Evolutionary conservation across 2,888 invertebrate genomes (phyloP).

Genomic region (Heteromyza rotundicornis): DNA sequence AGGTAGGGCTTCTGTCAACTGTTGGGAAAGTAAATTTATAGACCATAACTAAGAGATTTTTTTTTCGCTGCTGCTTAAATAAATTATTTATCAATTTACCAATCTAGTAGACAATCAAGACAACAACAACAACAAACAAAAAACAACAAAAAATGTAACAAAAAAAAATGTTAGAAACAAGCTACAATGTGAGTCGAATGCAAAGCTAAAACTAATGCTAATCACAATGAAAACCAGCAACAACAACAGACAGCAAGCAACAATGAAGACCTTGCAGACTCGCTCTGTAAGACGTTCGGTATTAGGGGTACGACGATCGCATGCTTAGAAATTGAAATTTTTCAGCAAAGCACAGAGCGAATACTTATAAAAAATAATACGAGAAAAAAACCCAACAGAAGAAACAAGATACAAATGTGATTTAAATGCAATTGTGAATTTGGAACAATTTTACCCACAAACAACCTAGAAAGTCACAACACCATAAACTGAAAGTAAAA

Average conservation of each 20-base stretch:
- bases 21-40: neutral
- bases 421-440: conserved; percentile 43
- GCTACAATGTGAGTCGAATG: too few species aligned
- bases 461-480: conserved; percentile 49
- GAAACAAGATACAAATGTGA: conserved; percentile 33
- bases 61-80: neutral
- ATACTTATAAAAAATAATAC: too few species aligned
- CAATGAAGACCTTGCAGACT: neutral
- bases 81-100: conserved; percentile 1
- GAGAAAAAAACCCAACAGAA: too few species aligned
- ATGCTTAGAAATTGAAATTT: conserved; percentile 12
- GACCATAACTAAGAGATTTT: conserved; percentile 1
- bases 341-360: conserved; percentile 10
- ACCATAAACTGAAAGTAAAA: conserved; percentile 43
- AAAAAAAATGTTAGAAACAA: too few species aligned
- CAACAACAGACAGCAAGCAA: conserved; percentile 18
- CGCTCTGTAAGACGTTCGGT: neutral
- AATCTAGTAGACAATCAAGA: neutral
- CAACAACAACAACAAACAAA: neutral
- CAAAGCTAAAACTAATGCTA: neutral
- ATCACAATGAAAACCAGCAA: conserved; percentile 25
- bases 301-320: neutral
- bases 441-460: conserved; percentile 43
- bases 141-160: neutral
- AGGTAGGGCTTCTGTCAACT: too few species aligned